Percentiles rank a stretch among this genome's conserved stretches.
Conservation (phyloP, 2,113 vertebrate genomes). For the Myrmophylax atrothorax region DNA sequence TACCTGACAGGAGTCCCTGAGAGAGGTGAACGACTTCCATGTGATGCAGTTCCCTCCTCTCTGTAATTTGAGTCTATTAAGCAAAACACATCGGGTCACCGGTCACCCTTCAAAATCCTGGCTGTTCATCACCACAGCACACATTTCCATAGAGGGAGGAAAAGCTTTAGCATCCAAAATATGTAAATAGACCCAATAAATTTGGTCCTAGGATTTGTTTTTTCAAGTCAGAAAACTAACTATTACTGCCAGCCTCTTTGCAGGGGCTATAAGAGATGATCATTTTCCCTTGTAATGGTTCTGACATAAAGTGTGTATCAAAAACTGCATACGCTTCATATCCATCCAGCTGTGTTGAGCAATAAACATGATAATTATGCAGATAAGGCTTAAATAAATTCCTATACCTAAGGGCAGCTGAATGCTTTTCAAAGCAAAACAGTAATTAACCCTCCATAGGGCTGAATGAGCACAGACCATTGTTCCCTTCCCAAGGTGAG, state of each 20-base stretch:
- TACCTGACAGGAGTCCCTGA: not conserved
- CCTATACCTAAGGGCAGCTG: slow-evolving; percentile 41
- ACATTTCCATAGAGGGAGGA: not conserved
- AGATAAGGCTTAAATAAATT: slow-evolving; percentile 69
- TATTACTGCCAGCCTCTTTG: slow-evolving; percentile 19
- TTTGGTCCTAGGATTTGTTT: slow-evolving; percentile 16
- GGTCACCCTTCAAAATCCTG: slow-evolving; percentile 20
- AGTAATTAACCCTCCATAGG: slow-evolving; percentile 56
- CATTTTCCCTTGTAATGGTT: slow-evolving; percentile 45
- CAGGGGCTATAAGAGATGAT: slow-evolving; percentile 43
- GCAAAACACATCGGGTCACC: not conserved
- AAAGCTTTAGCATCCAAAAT: not conserved
- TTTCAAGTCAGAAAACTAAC: slow-evolving; percentile 28
- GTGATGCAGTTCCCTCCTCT: not conserved
- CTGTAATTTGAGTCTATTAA: slow-evolving; percentile 3
- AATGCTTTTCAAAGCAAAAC: slow-evolving; percentile 55
- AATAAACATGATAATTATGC: slow-evolving; percentile 69
- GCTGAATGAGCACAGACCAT: slow-evolving; percentile 28
- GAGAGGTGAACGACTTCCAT: not conserved
- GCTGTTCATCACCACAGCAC: not conserved
- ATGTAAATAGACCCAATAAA: slow-evolving; percentile 11
- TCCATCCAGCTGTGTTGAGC: slow-evolving; percentile 59
- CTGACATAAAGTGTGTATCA: slow-evolving; percentile 53
- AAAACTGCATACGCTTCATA: slow-evolving; percentile 65
- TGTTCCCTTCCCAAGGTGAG: slow-evolving; percentile 27